Base-by-base conservation (phyloP, 2,888 invertebrate species). In the Ophraella communa region DNA sequence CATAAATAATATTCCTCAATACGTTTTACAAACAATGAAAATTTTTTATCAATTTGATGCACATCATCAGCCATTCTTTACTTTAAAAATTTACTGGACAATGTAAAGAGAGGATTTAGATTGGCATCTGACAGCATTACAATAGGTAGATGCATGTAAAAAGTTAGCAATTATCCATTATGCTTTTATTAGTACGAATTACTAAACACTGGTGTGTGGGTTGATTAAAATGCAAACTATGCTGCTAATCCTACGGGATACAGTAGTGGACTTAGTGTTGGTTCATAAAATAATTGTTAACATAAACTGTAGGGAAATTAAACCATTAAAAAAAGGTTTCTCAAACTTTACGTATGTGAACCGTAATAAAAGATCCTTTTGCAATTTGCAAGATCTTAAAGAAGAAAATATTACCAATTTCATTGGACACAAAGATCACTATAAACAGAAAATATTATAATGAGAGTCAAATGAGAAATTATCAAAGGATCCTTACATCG, bases 61-160 rank as follows among this genome's bases (percentile, higher is more conserved):
- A n/a, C n/a, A n/a, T 55, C 30, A 47, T 45, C 21, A 54, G 45
- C 62, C 39, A 47, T 55, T 61, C 51, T 55, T 55, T 20, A 45
- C 10, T 58, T 59, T 58, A 69, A 65, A 70, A 66, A 67, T 66
- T 49, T 54, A 52, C 60, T 56, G 62, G 59, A 74, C 73, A 76
- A 75, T 75, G 71, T 73, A 64, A 65, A 66, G 70, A 67, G 58
- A 68, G 67, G 67, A 58, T 55, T 62, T 49, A 74, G 76, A 77
- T 76, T 77, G 76, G 75, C 76, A 77, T 77, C 75, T 77, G 77
- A 76, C 76, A 74, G 67, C 67, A 70, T 71, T 61, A 74, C 74
- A 74, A 74, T 72, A 63, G 73, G 44, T 20, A 18, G 52, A 62
- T 61, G 60, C 58, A 60, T 59, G 52, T 68, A 75, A 70, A 71